Evolutionary conservation across 2,888 invertebrate genomes (phyloP), one percentile per base, ranked within the genome.

Genomic region (Poecilus cupreus): DNA sequence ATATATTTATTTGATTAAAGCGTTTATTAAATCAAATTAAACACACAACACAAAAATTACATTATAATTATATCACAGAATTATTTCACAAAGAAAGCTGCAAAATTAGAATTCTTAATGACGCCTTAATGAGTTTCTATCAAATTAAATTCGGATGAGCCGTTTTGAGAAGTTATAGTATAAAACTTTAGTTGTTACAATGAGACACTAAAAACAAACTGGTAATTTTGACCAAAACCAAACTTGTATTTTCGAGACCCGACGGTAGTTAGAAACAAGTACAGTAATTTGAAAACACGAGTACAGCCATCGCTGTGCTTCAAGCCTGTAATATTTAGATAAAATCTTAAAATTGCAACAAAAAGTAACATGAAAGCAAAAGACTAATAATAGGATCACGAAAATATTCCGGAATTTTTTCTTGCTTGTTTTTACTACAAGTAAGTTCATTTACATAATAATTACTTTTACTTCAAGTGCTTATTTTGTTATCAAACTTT

Each of bases 311-410:
- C n/a, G n/a, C 16, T 18, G 13, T 49, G 4, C 18, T 32, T 32
- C 2, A 1, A 32, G 5, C 49, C 49, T 18, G 22, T 20, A 22
- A 57, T 57, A 22, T 20, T 57, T 57, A 22, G 57, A 57, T 57
- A 57, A 57, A 24, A 57, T 57, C 57, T 10, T 22, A 20, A 57
- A 57, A 57, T 57, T 57, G 57, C 57, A 57, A 57, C 22, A 57
- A 46, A 13, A 43, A 46, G 1, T 13, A 8, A 57, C 57, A 57
- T 11, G 57, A 57, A 22, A 20, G 18, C 49, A 18, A 49, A 0
- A 32, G 49, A 49, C 49, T 57, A 57, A 57, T 57, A 57, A 57
- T n/a, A 57, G 22, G 57, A 57, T 57, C 20, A 18, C 20, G 24
- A 24, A 24, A 57, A 57, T 46, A 57, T 57, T 32, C 32, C 32